Conservation (phyloP, 1,140 invertebrate genomes). For the Chironomus tepperi region DNA sequence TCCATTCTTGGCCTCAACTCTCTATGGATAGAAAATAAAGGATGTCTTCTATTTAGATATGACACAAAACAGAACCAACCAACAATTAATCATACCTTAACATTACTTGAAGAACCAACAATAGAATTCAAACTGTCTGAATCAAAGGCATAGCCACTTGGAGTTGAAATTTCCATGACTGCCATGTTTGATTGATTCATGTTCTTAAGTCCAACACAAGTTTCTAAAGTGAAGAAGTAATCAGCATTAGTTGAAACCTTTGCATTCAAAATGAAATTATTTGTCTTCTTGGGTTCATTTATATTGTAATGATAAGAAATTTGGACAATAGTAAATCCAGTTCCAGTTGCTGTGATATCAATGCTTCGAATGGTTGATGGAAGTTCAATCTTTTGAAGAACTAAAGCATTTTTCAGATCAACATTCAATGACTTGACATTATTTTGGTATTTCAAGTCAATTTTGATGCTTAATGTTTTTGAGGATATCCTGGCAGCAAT, state of each 20-base stretch:
- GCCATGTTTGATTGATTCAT: constrained; percentile 26
- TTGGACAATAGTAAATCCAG: neutral
- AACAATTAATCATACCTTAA: too few species aligned
- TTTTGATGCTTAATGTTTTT: constrained; percentile 29
- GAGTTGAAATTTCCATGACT: neutral
- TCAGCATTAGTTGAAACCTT: too few species aligned
- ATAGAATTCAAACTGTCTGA: neutral
- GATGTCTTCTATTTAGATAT: too few species aligned
- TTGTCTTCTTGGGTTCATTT: too few species aligned
- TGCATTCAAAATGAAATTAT: too few species aligned
- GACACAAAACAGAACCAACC: too few species aligned
- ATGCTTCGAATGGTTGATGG: neutral
- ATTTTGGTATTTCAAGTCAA: neutral
- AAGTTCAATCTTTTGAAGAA: constrained; percentile 1
- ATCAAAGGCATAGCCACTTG: neutral
- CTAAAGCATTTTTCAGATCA: neutral
- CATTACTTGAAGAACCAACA: too few species aligned
- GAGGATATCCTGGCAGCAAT: constrained; percentile 51
- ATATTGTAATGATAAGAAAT: constrained; percentile 66
- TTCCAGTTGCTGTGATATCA: constrained; percentile 6
- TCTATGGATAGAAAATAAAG: too few species aligned
- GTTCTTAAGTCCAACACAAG: constrained; percentile 27
- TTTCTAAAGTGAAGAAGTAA: too few species aligned
- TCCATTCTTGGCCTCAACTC: too few species aligned
- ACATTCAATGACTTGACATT: neutral